phyloP scores from a whole-genome alignment of 2,797 vertebrate genomes.

The Silurus aristotelis region DNA sequence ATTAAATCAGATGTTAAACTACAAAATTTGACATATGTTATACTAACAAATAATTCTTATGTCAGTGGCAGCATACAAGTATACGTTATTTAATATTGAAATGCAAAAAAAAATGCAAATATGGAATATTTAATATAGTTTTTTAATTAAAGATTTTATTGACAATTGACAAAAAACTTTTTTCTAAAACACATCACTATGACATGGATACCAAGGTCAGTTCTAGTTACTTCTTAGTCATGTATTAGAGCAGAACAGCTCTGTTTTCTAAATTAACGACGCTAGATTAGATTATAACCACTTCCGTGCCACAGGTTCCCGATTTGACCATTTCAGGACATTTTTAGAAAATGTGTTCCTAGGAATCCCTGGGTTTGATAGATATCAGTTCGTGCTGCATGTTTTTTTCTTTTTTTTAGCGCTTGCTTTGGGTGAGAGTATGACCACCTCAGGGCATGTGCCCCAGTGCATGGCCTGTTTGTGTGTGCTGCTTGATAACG shows the following conservation, averaged over 20 bases:
- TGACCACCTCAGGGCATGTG: not conserved
- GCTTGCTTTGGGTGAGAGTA: not conserved
- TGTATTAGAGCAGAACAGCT: not conserved
- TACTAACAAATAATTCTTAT: not conserved
- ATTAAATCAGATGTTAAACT: not conserved
- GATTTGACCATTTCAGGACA: not conserved
- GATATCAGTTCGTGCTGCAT: slow-evolving; percentile 37
- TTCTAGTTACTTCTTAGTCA: not conserved
- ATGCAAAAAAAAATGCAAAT: not conserved
- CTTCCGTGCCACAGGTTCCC: not conserved
- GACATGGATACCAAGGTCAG: not conserved
- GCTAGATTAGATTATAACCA: not conserved
- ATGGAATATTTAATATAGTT: not conserved
- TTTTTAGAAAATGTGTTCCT: not conserved
- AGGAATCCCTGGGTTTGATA: slow-evolving; percentile 10
- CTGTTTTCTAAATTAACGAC: not conserved
- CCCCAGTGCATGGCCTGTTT: slow-evolving; percentile 24
- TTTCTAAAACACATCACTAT: not conserved
- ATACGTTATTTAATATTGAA: not conserved
- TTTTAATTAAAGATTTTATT: not conserved
- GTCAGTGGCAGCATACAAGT: not conserved
- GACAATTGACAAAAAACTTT: not conserved
- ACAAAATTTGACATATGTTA: not conserved
- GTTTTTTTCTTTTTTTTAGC: slow-evolving; percentile 42
- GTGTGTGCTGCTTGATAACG: slow-evolving; percentile 36